Percentiles rank a stretch among this genome's conserved stretches.
These are phyloP conservation scores for Montipora capitata DNA, from an alignment of 92 coral and sea anemone genomes.

Conservation along the genomic window DNA sequence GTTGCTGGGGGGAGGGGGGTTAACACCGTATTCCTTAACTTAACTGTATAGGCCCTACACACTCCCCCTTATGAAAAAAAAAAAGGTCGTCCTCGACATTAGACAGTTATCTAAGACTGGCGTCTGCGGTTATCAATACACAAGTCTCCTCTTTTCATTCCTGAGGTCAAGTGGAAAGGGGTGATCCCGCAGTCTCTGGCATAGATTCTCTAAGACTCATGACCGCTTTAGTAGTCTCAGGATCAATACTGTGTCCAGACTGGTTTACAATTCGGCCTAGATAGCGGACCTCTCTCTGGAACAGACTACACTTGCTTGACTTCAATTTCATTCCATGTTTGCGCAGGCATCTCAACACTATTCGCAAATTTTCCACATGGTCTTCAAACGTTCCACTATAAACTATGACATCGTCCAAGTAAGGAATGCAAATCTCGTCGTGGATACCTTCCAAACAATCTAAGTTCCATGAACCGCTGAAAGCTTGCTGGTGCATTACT, in stretches of 20 bases:
- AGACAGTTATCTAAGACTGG: not conserved
- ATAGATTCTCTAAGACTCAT: constrained; percentile 16
- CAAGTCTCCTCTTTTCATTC: not conserved
- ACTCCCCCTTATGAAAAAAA: not conserved
- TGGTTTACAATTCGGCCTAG: constrained; percentile 44
- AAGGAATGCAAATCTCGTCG: constrained; percentile 61
- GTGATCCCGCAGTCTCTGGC: constrained; percentile 24
- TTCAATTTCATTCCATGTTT: constrained; percentile 50
- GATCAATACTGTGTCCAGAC: constrained; percentile 41
- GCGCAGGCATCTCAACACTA: constrained; percentile 32
- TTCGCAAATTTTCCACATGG: constrained; percentile 61
- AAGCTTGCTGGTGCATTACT: constrained; percentile 53
- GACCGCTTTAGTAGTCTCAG: constrained; percentile 32
- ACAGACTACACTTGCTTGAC: constrained; percentile 46
- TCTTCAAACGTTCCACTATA: constrained; percentile 61
- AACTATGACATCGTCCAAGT: constrained; percentile 64
- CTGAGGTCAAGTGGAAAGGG: too few species aligned
- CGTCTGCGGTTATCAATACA: not conserved
- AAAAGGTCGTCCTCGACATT: not conserved
- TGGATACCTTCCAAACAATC: constrained; percentile 51
- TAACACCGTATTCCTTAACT: too few species aligned
- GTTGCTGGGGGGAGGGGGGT: too few species aligned
- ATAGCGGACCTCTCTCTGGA: constrained; percentile 45
- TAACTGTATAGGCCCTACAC: not conserved
- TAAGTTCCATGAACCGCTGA: constrained; percentile 62